Conservation (phyloP, 2,113 vertebrate genomes). For the Symphodus melops region DNA sequence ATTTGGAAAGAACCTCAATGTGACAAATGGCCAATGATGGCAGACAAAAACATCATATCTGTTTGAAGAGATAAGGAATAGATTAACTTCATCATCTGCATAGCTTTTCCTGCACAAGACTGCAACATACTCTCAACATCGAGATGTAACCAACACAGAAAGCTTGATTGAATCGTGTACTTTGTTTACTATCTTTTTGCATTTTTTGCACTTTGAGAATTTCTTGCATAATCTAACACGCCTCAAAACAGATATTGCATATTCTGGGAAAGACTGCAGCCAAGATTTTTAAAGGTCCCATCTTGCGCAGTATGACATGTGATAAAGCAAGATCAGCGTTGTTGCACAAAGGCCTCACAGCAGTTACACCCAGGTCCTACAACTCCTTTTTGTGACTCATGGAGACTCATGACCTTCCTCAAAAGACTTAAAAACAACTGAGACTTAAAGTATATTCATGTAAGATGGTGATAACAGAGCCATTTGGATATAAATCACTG, state of each 20-base stretch:
- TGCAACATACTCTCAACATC: neutral
- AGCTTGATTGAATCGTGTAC: neutral
- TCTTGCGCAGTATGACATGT: neutral
- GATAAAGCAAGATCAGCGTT: neutral
- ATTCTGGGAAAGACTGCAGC: neutral
- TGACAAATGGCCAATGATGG: too few species aligned
- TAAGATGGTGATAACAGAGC: slow-evolving; percentile 11
- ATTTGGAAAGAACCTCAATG: too few species aligned
- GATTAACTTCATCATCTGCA: neutral
- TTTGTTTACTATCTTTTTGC: too few species aligned
- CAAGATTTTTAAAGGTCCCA: neutral
- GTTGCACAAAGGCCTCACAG: neutral
- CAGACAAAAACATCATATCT: too few species aligned
- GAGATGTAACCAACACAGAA: neutral
- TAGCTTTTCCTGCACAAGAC: neutral
- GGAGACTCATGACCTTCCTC: slow-evolving; percentile 3
- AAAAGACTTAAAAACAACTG: slow-evolving; percentile 8
- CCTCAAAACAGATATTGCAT: neutral
- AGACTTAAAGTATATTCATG: neutral
- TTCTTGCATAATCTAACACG: neutral
- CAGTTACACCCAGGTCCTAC: neutral
- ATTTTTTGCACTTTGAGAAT: neutral
- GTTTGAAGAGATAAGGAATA: too few species aligned
- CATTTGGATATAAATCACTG: slow-evolving; percentile 39
- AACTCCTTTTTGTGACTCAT: neutral